These are phyloP conservation scores for Bufo bufo DNA, from an alignment of 2,113 vertebrate species.

Conservation along the genomic window DNA sequence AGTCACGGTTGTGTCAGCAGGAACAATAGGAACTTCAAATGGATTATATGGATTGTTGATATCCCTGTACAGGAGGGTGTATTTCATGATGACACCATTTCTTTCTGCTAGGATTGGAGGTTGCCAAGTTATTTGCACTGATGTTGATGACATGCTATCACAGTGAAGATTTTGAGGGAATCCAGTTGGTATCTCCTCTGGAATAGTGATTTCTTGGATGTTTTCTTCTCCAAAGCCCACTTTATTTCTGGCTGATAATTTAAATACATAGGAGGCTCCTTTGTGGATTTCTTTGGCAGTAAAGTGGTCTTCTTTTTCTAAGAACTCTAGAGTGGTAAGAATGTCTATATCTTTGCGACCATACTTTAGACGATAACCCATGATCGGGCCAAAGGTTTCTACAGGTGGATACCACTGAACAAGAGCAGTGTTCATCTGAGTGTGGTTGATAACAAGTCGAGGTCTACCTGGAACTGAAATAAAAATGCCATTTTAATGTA, in stretches of 20 bases:
- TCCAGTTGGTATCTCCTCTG: slow-evolving; percentile 91
- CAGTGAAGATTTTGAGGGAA: slow-evolving; percentile 92
- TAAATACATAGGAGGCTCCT: slow-evolving; percentile 92
- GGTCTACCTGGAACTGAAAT: slow-evolving; percentile 94
- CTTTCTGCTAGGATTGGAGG: slow-evolving; percentile 87
- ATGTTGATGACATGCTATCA: slow-evolving; percentile 87
- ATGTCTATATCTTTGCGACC: slow-evolving; percentile 91
- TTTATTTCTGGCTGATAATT: slow-evolving; percentile 94
- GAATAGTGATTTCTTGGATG: slow-evolving; percentile 91
- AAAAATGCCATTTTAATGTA: slow-evolving; percentile 56
- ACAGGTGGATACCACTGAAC: slow-evolving; percentile 96
- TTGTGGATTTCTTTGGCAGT: slow-evolving; percentile 97
- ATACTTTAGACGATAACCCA: slow-evolving; percentile 92
- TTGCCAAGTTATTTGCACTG: slow-evolving; percentile 92
- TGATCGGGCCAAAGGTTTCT: slow-evolving; percentile 87
- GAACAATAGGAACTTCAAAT: slow-evolving; percentile 88
- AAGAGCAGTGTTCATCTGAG: slow-evolving; percentile 97
- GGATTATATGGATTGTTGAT: slow-evolving; percentile 95
- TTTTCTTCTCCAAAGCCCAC: slow-evolving; percentile 97
- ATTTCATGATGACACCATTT: slow-evolving; percentile 92
- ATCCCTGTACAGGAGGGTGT: slow-evolving; percentile 94
- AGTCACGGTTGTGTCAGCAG: slow-evolving; percentile 87
- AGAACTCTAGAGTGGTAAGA: slow-evolving; percentile 89
- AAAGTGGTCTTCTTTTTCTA: slow-evolving; percentile 95
- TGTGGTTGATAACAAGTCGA: slow-evolving; percentile 93